These are phyloP conservation scores for Philhelius pedissequus DNA, from an alignment of 2,888 invertebrate genomes.

Conservation along the genomic window DNA sequence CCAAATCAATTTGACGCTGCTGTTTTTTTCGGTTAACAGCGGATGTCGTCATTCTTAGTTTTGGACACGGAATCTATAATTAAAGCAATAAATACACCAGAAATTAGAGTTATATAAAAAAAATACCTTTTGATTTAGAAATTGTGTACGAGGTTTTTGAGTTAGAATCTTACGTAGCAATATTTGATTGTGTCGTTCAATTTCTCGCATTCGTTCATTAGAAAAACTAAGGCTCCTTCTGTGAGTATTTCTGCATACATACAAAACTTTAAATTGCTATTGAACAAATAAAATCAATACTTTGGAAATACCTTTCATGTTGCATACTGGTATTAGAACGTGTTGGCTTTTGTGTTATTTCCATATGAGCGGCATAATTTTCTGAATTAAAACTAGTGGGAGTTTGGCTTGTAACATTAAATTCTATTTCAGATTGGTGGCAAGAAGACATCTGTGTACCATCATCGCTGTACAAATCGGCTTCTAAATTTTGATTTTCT, in stretches of 20 bases:
- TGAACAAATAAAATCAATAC: too few relatives aligned
- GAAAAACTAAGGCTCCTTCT: slow-evolving; percentile 78
- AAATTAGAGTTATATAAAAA: neutral
- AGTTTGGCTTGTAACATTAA: slow-evolving; percentile 71
- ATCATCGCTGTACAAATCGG: neutral
- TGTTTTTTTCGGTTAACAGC: slow-evolving; percentile 80
- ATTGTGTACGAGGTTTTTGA: slow-evolving; percentile 73
- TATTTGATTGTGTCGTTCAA: slow-evolving; percentile 82
- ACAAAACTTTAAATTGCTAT: too few relatives aligned
- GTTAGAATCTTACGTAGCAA: slow-evolving; percentile 81
- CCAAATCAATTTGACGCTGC: slow-evolving; percentile 81
- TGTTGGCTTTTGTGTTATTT: slow-evolving; percentile 66
- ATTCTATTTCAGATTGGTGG: slow-evolving; percentile 49
- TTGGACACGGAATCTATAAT: neutral
- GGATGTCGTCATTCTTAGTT: slow-evolving; percentile 74
- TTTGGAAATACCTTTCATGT: slow-evolving; percentile 69
- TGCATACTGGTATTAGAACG: slow-evolving; percentile 48
- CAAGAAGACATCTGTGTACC: neutral
- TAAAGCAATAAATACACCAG: neutral
- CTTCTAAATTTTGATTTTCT: neutral
- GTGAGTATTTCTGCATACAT: slow-evolving; percentile 13
- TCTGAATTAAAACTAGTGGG: slow-evolving; percentile 73
- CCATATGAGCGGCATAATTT: slow-evolving; percentile 72
- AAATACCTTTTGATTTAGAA: neutral
- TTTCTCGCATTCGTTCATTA: slow-evolving; percentile 82